phyloP scores from a whole-genome alignment of 2,113 vertebrate genomes.

The Andinoacara biseriatus region DNA sequence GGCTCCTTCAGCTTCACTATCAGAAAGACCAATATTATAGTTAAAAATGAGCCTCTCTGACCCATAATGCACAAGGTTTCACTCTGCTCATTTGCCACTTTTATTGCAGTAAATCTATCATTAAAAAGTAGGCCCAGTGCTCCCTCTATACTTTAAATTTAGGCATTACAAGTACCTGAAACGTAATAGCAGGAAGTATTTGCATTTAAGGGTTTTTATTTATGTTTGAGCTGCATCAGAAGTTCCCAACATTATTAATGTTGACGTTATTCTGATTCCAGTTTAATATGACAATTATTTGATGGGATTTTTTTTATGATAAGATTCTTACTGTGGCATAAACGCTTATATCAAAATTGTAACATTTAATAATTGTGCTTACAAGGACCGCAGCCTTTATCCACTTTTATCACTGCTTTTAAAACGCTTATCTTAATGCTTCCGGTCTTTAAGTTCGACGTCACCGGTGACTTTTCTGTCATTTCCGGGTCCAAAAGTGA shows the following conservation, averaged over 20 bases:
- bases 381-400: fast-evolving
- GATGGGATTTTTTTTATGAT: neutral
- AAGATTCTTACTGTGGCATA: neutral
- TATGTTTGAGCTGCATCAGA: neutral
- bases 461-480: too few species aligned
- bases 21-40: too few species aligned
- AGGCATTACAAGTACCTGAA: conserved; percentile 15
- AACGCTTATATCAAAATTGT: neutral
- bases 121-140: conserved; percentile 9
- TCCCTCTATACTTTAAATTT: conserved; percentile 49
- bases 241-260: neutral
- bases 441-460: too few species aligned
- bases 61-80: too few species aligned
- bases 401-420: neutral
- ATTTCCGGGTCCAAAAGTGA: too few species aligned
- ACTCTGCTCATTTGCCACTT: too few species aligned
- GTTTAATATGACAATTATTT: neutral
- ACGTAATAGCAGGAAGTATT: neutral
- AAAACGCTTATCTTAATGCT: neutral
- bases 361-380: neutral
- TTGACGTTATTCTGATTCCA: neutral
- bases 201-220: neutral
- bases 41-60: too few species aligned
- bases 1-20: too few species aligned
- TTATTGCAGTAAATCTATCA: neutral